Percentiles rank a stretch among this genome's conserved stretches.
Evolutionary conservation across 2,797 vertebrate genomes (phyloP).

Genomic region (Cynopterus sphinx): DNA sequence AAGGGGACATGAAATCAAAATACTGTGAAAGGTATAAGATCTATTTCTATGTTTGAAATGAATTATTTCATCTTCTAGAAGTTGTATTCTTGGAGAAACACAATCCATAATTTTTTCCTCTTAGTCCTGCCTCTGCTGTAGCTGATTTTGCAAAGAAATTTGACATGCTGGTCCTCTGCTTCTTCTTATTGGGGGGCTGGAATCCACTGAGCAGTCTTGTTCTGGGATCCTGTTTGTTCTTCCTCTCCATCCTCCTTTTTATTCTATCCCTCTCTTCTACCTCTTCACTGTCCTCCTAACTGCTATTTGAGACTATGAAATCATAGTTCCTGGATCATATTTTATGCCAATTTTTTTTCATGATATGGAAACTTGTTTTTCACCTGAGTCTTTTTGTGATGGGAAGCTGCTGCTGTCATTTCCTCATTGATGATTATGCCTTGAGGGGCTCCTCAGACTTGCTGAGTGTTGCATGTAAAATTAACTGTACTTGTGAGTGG

Average conservation of each 20-base stretch:
- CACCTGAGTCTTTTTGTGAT: constrained; percentile 56
- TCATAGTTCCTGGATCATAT: constrained; percentile 51
- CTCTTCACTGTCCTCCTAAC: background rate
- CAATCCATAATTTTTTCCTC: background rate
- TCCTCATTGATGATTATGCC: constrained; percentile 67
- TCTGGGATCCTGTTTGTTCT: background rate
- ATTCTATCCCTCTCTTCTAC: background rate
- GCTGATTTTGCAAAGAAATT: background rate
- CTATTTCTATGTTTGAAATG: constrained; percentile 40
- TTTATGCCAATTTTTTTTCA: constrained; percentile 47
- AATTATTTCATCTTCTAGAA: constrained; percentile 7
- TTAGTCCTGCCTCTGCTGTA: background rate
- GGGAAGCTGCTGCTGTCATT: constrained; percentile 73
- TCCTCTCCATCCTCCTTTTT: background rate
- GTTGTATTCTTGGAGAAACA: background rate
- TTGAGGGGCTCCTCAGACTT: constrained; percentile 61
- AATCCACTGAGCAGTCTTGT: background rate
- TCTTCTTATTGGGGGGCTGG: background rate
- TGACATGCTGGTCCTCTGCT: background rate
- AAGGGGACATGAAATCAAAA: background rate
- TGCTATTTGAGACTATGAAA: constrained; percentile 44
- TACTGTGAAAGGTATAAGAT: background rate
- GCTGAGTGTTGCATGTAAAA: constrained; percentile 69
- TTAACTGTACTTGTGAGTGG: constrained; percentile 63
- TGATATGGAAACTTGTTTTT: constrained; percentile 68